Percentiles rank a stretch among this genome's conserved stretches.
Conservation (phyloP, 2,888 invertebrate species). For the Eupithecia exiguata region DNA sequence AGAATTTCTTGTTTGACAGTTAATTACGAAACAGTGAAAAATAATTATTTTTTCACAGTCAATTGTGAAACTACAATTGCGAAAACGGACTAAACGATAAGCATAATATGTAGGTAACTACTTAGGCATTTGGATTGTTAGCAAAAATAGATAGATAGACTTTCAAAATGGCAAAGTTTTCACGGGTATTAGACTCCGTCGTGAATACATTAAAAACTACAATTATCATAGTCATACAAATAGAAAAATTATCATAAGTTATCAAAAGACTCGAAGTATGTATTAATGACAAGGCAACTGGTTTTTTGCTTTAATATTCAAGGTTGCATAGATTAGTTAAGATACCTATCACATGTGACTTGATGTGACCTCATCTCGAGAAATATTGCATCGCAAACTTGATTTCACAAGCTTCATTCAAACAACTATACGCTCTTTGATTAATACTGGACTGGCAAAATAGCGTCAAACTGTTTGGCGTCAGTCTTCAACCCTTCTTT, state of each 20-base stretch:
- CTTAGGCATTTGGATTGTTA: too few relatives aligned
- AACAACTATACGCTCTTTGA: too few relatives aligned
- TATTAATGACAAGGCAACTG: constrained; percentile 15
- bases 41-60: too few relatives aligned
- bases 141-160: neutral
- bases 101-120: too few relatives aligned
- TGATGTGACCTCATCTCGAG: constrained; percentile 28
- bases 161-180: neutral
- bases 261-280: neutral
- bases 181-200: neutral
- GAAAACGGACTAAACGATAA: too few relatives aligned
- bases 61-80: too few relatives aligned
- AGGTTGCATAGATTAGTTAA: constrained; percentile 29
- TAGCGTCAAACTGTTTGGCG: too few relatives aligned
- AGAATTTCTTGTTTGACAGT: too few relatives aligned
- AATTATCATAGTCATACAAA: constrained; percentile 8
- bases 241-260: constrained; percentile 5
- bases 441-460: too few relatives aligned
- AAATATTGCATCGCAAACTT: neutral
- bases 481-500: too few relatives aligned
- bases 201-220: neutral
- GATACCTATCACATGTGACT: constrained; percentile 9
- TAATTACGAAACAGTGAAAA: too few relatives aligned
- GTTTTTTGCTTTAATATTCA: constrained; percentile 36
- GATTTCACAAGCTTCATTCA: neutral